These are phyloP conservation scores for Aradus depressus DNA, from an alignment of 2,888 invertebrate genomes.

Conservation along the genomic window DNA sequence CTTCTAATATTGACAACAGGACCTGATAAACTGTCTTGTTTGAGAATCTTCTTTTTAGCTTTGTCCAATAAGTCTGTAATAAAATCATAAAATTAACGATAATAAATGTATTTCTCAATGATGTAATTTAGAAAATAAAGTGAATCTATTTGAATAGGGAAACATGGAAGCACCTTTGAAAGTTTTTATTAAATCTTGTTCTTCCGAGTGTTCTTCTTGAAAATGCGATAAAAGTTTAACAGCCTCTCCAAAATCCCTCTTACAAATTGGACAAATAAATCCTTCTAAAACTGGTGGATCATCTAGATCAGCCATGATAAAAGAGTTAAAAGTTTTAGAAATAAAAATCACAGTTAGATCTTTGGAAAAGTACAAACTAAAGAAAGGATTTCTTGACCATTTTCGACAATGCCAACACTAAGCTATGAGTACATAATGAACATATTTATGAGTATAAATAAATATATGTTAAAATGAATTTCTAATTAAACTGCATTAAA, in stretches of 20 bases:
- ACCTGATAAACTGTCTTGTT: constrained; percentile 46
- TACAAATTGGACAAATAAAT: constrained; percentile 90
- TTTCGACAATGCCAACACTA: no score
- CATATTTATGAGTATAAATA: no score
- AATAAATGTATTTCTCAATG: constrained; percentile 1
- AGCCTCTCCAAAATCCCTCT: constrained; percentile 76
- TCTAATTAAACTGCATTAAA: no score
- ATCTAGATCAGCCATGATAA: constrained; percentile 16
- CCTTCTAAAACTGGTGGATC: constrained; percentile 69
- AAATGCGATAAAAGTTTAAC: constrained; percentile 77
- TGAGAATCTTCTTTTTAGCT: constrained; percentile 78
- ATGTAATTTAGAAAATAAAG: not conserved
- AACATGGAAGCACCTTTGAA: constrained; percentile 50
- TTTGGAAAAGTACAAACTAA: no score
- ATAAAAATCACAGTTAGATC: no score
- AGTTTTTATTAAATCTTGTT: constrained; percentile 68
- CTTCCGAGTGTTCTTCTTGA: constrained; percentile 76
- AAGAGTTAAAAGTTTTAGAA: no score
- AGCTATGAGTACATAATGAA: no score
- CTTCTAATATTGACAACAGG: not conserved
- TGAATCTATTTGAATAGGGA: not conserved
- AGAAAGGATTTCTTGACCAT: no score
- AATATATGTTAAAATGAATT: no score
- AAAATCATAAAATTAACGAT: constrained; percentile 9
- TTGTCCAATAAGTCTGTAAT: constrained; percentile 59